These are phyloP conservation scores for Hyperoodon ampullatus DNA, from an alignment of 2,113 vertebrate species.

Conservation along the genomic window DNA sequence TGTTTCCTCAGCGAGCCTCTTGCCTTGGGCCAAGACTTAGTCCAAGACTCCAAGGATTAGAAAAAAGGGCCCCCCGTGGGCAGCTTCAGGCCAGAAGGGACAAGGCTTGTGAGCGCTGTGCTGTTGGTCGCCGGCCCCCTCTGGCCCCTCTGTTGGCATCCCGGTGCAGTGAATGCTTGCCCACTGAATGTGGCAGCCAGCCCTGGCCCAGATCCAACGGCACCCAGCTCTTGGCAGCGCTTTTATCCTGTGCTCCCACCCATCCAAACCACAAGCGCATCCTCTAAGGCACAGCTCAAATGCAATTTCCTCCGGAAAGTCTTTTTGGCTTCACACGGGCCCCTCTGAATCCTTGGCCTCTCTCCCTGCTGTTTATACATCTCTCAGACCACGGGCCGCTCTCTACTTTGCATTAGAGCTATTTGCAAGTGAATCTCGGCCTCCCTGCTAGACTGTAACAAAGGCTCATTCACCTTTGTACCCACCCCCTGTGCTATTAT, in stretches of 20 bases:
- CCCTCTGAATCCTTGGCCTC: too few relatives aligned
- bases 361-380: background rate
- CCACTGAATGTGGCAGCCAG: background rate
- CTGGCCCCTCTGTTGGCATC: accelerated
- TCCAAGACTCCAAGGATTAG: background rate
- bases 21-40: background rate
- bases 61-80: accelerated
- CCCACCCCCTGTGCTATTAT: background rate
- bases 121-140: accelerated
- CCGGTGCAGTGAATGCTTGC: background rate
- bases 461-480: background rate
- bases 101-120: accelerated
- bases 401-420: background rate
- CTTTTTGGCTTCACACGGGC: background rate
- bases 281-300: background rate
- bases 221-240: background rate
- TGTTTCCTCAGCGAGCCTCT: background rate
- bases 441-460: background rate
- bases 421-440: background rate
- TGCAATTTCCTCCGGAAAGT: background rate
- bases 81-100: background rate
- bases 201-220: accelerated
- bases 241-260: background rate
- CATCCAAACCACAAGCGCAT: accelerated
- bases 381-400: background rate